phyloP scores from a whole-genome alignment of 2,888 invertebrate species.

The Drymonia ruficornis region DNA sequence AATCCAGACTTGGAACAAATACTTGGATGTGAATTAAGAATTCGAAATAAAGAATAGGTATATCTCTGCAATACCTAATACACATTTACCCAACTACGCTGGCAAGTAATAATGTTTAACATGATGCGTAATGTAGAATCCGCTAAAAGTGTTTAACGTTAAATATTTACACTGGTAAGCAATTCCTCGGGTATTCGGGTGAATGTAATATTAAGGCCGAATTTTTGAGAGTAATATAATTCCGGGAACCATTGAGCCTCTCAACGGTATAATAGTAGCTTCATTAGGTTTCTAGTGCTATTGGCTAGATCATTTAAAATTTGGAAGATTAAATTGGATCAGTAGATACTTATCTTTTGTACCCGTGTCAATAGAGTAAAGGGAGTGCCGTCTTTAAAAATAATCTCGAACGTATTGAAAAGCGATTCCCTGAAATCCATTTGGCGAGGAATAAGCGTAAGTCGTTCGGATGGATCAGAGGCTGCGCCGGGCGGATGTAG shows the following conservation, averaged over 20 bases:
- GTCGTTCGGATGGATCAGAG: conserved; percentile 35
- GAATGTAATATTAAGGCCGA: neutral
- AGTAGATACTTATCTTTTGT: conserved; percentile 32
- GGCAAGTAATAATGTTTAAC: neutral
- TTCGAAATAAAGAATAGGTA: no score
- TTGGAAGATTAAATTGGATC: conserved; percentile 20
- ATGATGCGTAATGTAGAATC: neutral
- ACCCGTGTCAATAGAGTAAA: conserved; percentile 20
- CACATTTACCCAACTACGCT: neutral
- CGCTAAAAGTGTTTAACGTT: neutral
- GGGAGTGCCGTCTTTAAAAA: conserved; percentile 28
- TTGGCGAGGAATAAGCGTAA: conserved; percentile 36
- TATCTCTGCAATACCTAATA: neutral
- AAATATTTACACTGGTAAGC: conserved; percentile 2
- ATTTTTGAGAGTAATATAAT: neutral
- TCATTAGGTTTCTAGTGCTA: neutral
- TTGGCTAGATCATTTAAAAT: neutral
- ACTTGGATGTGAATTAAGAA: no score
- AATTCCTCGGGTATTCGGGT: neutral
- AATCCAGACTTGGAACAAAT: no score
- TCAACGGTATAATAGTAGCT: neutral
- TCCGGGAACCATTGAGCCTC: neutral
- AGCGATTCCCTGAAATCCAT: conserved; percentile 36
- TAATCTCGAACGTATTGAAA: conserved; percentile 34
- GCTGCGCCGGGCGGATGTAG: conserved; percentile 41